A percentile compares a stretch with the other conserved stretches of the same genome.
Evolutionary conservation across 2,113 vertebrate species (phyloP).

Genomic region (Antennarius striatus): DNA sequence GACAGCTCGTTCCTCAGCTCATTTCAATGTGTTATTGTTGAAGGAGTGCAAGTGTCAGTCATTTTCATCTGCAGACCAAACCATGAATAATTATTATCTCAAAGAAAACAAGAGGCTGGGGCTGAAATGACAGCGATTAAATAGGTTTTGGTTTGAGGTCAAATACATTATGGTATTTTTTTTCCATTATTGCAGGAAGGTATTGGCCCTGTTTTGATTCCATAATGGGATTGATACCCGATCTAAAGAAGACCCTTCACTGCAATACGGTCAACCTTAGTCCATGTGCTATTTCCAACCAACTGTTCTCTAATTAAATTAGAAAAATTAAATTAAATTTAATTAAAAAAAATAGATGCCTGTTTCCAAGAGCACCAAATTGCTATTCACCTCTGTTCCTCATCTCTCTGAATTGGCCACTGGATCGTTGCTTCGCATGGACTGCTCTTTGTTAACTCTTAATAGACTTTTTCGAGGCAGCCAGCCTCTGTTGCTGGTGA

Average conservation of each 20-base stretch:
- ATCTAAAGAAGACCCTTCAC: neutral
- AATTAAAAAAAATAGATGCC: slow-evolving; percentile 23
- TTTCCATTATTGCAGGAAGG: slow-evolving; percentile 5
- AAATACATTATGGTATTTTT: slow-evolving; percentile 28
- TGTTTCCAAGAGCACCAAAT: slow-evolving; percentile 35
- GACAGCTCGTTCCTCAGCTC: slow-evolving; percentile 61
- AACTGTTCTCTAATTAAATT: slow-evolving; percentile 53
- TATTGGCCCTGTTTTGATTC: slow-evolving; percentile 23
- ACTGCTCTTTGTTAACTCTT: slow-evolving; percentile 65
- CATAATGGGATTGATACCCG: neutral
- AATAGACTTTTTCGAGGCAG: slow-evolving; percentile 53
- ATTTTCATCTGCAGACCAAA: slow-evolving; percentile 50
- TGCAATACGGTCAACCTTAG: slow-evolving; percentile 8
- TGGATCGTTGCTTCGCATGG: slow-evolving; percentile 41
- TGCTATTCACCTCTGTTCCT: slow-evolving; percentile 56
- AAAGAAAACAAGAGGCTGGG: slow-evolving; percentile 39
- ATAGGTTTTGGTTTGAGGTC: slow-evolving; percentile 50
- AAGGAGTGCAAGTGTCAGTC: slow-evolving; percentile 63
- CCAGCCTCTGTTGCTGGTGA: slow-evolving; percentile 60
- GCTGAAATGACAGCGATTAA: slow-evolving; percentile 58
- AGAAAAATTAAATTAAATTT: slow-evolving; percentile 49
- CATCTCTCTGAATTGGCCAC: slow-evolving; percentile 31
- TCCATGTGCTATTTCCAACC: slow-evolving; percentile 18
- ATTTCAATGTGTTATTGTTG: slow-evolving; percentile 60
- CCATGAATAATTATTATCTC: slow-evolving; percentile 66